phyloP scores from a whole-genome alignment of 2,888 invertebrate genomes.

The Himalopsyche japonica region DNA sequence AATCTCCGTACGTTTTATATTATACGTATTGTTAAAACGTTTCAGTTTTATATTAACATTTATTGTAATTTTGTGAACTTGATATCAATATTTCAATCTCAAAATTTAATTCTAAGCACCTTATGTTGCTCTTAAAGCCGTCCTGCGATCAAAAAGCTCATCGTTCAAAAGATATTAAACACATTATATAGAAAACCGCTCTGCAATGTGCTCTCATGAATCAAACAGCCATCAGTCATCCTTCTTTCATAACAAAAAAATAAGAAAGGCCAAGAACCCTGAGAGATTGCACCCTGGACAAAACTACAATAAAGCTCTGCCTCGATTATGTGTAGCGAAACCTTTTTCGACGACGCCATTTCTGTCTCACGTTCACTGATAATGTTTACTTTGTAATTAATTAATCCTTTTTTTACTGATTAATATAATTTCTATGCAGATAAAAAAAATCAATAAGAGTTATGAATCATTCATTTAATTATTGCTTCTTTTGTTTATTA shows the following conservation, averaged over 20 bases:
- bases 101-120: background rate
- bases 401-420: background rate
- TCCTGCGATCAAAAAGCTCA: conserved; percentile 33
- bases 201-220: conserved; percentile 38
- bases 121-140: conserved; percentile 18
- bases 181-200: conserved; percentile 38
- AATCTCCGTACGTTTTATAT: too few species aligned
- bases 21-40: too few species aligned
- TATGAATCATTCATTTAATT: too few species aligned
- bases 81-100: background rate
- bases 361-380: conserved; percentile 8
- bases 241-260: conserved; percentile 34
- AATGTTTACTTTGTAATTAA: background rate
- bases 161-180: conserved; percentile 40
- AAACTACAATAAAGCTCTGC: background rate
- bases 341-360: background rate
- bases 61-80: background rate
- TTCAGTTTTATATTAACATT: too few species aligned
- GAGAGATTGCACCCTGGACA: background rate
- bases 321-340: background rate
- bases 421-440: too few species aligned
- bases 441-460: too few species aligned
- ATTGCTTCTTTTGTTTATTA: too few species aligned
- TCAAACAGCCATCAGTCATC: conserved; percentile 40
- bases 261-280: conserved; percentile 9